A percentile compares a stretch with the other conserved stretches of the same genome.
Conservation (phyloP, 2,888 invertebrate species). For the Caenorhabditis auriculariae region DNA sequence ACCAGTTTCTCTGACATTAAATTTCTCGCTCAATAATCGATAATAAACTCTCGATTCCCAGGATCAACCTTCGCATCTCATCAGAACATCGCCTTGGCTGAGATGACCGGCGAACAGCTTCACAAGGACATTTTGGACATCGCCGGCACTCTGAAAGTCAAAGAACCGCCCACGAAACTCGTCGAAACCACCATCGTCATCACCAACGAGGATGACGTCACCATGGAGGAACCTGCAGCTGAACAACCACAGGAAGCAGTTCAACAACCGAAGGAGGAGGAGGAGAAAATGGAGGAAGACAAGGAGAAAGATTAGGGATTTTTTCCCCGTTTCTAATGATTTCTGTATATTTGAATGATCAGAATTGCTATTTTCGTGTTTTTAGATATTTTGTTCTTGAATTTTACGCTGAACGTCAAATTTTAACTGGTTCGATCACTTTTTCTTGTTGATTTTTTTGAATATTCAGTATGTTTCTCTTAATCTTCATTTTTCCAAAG, state of each 20-base stretch:
- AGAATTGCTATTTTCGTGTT: no score
- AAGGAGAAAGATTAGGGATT: neutral
- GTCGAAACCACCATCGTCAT: constrained; percentile 2
- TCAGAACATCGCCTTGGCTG: constrained; percentile 29
- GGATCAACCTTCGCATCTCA: constrained; percentile 43
- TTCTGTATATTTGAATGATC: no score
- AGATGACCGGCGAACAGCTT: constrained; percentile 11
- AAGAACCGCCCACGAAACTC: constrained; percentile 14
- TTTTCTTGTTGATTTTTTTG: no score
- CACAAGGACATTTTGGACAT: constrained; percentile 6
- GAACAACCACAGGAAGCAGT: neutral
- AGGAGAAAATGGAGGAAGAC: neutral
- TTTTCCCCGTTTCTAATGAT: neutral
- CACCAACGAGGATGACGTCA: neutral
- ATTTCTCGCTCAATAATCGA: no score
- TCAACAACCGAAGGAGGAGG: neutral
- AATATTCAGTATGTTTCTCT: no score
- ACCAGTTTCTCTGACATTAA: no score
- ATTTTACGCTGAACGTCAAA: no score
- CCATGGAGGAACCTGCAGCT: neutral
- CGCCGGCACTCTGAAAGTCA: neutral
- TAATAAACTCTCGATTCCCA: neutral
- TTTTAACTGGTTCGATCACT: no score
- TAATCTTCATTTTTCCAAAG: no score
- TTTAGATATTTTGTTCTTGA: no score